Evolutionary conservation across 2,888 invertebrate genomes (phyloP), one percentile per base, ranked within the genome.

Genomic region (Drosophila kokeensis): DNA sequence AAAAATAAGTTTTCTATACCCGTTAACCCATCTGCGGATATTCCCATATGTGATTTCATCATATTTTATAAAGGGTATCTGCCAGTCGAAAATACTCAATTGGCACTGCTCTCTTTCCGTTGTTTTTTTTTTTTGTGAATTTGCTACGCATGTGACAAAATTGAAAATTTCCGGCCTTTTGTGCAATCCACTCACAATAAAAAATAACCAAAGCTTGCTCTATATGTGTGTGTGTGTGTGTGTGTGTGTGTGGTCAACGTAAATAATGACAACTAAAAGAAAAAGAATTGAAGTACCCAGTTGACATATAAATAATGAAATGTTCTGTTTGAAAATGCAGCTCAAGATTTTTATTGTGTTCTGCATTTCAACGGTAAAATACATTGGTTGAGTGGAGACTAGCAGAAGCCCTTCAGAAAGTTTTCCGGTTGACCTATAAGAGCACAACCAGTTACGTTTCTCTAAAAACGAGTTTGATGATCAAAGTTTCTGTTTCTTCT

Each of bases 151-250:
- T 79, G 40, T 40, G 71, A 69, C 60, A 80, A 74, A 87, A 87
- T 89, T 89, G 70, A 85, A 80, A 81, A 85, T 85, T 87, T 87
- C 87, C 87, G 85, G 87, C 61, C 82, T 85, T 78, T 85, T 82
- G 82, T 71, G 68, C 61, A 52, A 42, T 65, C 38, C 45, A 52
- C 48, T 49, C 50, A 48, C 48, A 63, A 48, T 32, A 49, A 38
- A 40, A 42, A 36, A 24, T 40, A 11, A 21, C 38, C 29, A 18
- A 15, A 42, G 36, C 3, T 11, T 45, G 15, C 42, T 42, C 42
- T 15, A 15, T 8, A 48, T 59, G n/a, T 34, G 13, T 13, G 4
- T 4, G 49, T 58, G 27, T 34, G 38, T 45, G 54, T 55, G 68
- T 49, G 60, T 62, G 50, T 64, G 53, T 36, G 63, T 60, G 69